Percentiles rank a stretch among this genome's conserved stretches.
Evolutionary conservation across 2,888 invertebrate species (phyloP).

Genomic region (Uloborus plumipes): DNA sequence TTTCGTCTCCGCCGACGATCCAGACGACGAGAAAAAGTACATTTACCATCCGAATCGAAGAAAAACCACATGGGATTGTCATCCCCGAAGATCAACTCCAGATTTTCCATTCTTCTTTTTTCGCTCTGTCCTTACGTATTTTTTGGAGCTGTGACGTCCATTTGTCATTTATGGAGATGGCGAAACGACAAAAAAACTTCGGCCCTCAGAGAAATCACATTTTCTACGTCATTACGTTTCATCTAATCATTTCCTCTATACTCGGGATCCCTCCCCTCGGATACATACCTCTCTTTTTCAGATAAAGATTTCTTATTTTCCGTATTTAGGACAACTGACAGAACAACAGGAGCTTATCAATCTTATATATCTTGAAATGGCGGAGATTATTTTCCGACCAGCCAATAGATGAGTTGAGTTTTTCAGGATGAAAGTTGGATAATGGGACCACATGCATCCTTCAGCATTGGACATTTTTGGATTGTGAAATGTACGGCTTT

Average conservation of each 20-base stretch:
- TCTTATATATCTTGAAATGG: constrained; percentile 14
- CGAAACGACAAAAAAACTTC: constrained; percentile 58
- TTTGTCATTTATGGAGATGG: constrained; percentile 64
- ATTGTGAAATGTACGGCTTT: too few species aligned
- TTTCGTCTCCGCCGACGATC: too few species aligned
- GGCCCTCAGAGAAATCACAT: constrained; percentile 54
- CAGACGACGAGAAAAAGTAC: too few species aligned
- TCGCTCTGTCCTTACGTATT: constrained; percentile 3
- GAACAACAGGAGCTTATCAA: constrained; percentile 48
- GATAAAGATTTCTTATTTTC: constrained; percentile 46
- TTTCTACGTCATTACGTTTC: constrained; percentile 64
- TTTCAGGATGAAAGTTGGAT: too few species aligned
- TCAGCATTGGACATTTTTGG: too few species aligned
- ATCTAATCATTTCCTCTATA: constrained; percentile 58
- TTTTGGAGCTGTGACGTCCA: constrained; percentile 40
- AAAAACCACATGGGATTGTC: constrained; percentile 51
- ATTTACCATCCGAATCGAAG: not conserved
- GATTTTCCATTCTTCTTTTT: constrained; percentile 11
- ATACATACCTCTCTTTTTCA: too few species aligned
- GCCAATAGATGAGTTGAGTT: too few species aligned
- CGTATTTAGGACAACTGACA: constrained; percentile 57
- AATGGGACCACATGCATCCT: too few species aligned
- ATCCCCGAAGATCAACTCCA: constrained; percentile 47
- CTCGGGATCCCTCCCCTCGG: too few species aligned
- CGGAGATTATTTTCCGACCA: not conserved